phyloP scores from a whole-genome alignment of 2,113 vertebrate species.

The Hippoglossus stenolepis region DNA sequence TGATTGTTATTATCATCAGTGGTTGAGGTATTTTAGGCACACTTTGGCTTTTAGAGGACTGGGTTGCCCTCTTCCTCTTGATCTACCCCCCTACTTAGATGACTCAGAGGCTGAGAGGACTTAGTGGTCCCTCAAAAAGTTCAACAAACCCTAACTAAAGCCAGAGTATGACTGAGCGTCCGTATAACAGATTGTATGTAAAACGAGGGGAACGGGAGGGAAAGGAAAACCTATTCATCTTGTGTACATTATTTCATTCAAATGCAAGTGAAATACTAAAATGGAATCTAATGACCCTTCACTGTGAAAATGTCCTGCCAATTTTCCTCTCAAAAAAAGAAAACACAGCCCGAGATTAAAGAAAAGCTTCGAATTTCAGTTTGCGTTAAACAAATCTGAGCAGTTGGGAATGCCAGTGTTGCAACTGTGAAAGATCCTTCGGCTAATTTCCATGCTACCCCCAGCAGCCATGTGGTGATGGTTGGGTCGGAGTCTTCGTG shows the following conservation, averaged over 20 bases:
- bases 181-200: constrained; percentile 46
- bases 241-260: constrained; percentile 39
- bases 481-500: constrained; percentile 56
- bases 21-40: constrained; percentile 55
- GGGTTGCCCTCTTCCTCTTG: constrained; percentile 35
- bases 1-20: constrained; percentile 61
- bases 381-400: constrained; percentile 46
- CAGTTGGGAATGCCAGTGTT: constrained; percentile 53
- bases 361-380: constrained; percentile 30
- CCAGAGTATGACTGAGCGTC: constrained; percentile 35
- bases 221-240: constrained; percentile 63
- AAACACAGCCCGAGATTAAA: constrained; percentile 6
- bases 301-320: constrained; percentile 40
- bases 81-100: constrained; percentile 62
- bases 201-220: constrained; percentile 26
- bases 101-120: constrained; percentile 58
- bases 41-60: constrained; percentile 31
- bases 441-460: constrained; percentile 62
- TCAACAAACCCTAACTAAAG: constrained; percentile 47
- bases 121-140: constrained; percentile 36
- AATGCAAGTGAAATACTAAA: constrained; percentile 45
- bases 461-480: constrained; percentile 61
- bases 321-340: constrained; percentile 47
- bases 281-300: constrained; percentile 48
- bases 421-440: constrained; percentile 57